Base-by-base conservation (phyloP, 2,797 vertebrate genomes). In the Lates japonicus region DNA sequence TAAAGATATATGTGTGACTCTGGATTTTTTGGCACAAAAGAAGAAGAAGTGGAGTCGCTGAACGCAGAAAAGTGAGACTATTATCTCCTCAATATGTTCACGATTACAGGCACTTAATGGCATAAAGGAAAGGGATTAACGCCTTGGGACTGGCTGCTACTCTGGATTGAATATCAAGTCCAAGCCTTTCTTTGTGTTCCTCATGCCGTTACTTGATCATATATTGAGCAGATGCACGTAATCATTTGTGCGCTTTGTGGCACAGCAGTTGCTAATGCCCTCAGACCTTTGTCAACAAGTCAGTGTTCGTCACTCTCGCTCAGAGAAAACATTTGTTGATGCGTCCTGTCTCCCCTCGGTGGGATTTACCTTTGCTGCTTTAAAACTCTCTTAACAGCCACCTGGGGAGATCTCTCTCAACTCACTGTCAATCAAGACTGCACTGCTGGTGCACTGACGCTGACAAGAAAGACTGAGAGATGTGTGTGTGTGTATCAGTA, bases 361-460 rank as follows among this genome's bases (percentile, higher is more conserved):
- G 60, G 22, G 11, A 54, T 77, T 74, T 78, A 48, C 65, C 58
- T 69, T 64, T 29, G 25, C 46, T 64, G 67, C 41, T 57, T 60
- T 65, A 52, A 75, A 82, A 44, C 17, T 58, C 48, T 19, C 14
- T 25, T 20, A 82, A 46, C 62, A 59, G 46, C 60, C 66, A 39
- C 20, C 42, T 41, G 63, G 65, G 54, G 37, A 37, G n/a, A 35
- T 66, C 31, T 57, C 64, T 74, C 55, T 35, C 25, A n/a, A 17
- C 52, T 57, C 46, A 0, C 58, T 60, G 70, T 69, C 76, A 72
- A 16, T 74, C 51, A 20, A 54, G 59, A 41, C n/a, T 41, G 1
- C 57, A 25, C 62, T 33, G 55, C 42, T 55, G 76, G 29, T 41
- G 41, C 52, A 2, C 22, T 12, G 57, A 67, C 37, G 22, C 65